A percentile compares a stretch with the other conserved stretches of the same genome.
Evolutionary conservation across 92 coral and sea anemone genomes (phyloP).

Genomic region (Siderastrea siderea): DNA sequence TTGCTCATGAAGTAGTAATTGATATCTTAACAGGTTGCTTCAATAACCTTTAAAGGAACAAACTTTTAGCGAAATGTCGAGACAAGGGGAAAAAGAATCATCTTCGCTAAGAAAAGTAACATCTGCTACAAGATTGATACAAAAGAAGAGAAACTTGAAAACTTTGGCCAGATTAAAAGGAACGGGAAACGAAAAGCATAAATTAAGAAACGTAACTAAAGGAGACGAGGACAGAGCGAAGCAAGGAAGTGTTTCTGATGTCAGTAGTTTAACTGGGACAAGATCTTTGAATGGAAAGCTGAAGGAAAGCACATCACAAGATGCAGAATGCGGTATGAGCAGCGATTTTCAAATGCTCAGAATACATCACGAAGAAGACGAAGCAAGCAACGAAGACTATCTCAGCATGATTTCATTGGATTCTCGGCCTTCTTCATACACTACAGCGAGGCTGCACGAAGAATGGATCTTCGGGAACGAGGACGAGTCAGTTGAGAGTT

Average conservation of each 20-base stretch:
- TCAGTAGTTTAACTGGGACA: background rate
- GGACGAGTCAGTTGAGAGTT: background rate
- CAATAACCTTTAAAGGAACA: background rate
- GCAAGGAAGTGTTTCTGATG: constrained; percentile 6
- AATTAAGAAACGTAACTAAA: background rate
- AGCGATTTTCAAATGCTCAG: constrained; percentile 8
- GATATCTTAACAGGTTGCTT: background rate
- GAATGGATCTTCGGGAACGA: background rate
- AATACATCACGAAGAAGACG: background rate
- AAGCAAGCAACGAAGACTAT: constrained; percentile 4
- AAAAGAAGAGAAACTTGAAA: constrained; percentile 11
- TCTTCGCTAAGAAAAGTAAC: background rate
- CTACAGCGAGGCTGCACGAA: background rate
- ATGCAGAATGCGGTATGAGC: background rate
- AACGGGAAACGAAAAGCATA: constrained; percentile 1
- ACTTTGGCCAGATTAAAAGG: background rate
- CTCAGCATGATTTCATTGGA: constrained; percentile 24
- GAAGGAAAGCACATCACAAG: background rate
- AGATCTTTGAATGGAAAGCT: background rate
- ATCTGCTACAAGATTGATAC: background rate
- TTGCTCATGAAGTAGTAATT: background rate
- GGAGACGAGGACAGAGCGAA: background rate
- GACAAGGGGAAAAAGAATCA: background rate
- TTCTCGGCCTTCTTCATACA: constrained; percentile 25
- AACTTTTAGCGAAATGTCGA: background rate